These are phyloP conservation scores for Baccha elongata DNA, from an alignment of 2,888 invertebrate species.

Conservation along the genomic window DNA sequence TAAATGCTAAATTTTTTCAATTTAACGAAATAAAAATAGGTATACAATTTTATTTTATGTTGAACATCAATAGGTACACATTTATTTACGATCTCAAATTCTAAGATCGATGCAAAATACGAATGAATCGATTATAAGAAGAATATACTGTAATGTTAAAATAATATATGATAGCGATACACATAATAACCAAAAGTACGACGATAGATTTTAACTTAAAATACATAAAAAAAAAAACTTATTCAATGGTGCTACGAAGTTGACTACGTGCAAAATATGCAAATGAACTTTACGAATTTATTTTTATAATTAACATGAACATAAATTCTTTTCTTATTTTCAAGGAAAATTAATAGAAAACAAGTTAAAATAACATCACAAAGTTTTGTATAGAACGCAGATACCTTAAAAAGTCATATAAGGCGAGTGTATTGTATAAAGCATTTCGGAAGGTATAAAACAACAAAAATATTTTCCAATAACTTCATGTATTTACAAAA, in stretches of 20 bases:
- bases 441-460: conserved; percentile 35
- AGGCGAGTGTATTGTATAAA: conserved; percentile 28
- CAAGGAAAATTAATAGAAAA: neutral
- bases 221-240: neutral
- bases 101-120: too few species aligned
- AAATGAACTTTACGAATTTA: conserved; percentile 4
- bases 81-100: too few species aligned
- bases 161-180: neutral
- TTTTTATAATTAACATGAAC: conserved; percentile 10
- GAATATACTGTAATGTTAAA: too few species aligned
- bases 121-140: too few species aligned
- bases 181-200: neutral
- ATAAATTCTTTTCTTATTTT: neutral
- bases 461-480: conserved; percentile 13
- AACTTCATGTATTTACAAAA: conserved; percentile 56
- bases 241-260: conserved; percentile 49
- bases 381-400: conserved; percentile 9
- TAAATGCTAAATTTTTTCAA: too few species aligned
- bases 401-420: conserved; percentile 1
- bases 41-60: too few species aligned
- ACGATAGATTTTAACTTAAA: neutral
- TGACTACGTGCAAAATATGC: conserved; percentile 55
- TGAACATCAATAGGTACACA: too few species aligned
- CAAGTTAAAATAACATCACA: neutral
- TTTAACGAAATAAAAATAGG: too few species aligned